A percentile compares a stretch with the other conserved stretches of the same genome.
Evolutionary conservation across 2,797 vertebrate species (phyloP).

Genomic region (Rhinella marina): DNA sequence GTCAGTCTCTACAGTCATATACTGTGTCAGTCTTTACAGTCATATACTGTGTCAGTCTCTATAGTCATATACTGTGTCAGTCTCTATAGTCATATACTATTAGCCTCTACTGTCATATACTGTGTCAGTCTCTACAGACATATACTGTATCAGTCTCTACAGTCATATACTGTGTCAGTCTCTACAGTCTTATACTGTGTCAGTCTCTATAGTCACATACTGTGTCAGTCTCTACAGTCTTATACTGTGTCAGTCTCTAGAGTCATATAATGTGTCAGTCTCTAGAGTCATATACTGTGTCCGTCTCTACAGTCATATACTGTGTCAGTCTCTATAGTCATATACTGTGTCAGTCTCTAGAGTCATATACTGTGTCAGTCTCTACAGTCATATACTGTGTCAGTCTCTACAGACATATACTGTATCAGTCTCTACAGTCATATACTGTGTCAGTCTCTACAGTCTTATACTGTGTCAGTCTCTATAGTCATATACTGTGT

Average conservation of each 20-base stretch:
- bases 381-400: not conserved
- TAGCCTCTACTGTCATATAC: not conserved
- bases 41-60: not conserved
- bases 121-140: not conserved
- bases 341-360: not conserved
- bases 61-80: not conserved
- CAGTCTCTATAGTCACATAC: not conserved
- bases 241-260: not conserved
- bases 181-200: not conserved
- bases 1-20: not conserved
- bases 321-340: not conserved
- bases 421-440: not conserved
- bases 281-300: slow-evolving; percentile 2
- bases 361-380: not conserved
- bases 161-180: not conserved
- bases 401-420: not conserved
- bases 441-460: not conserved
- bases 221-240: not conserved
- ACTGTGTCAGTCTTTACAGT: not conserved
- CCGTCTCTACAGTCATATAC: not conserved
- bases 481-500: not conserved
- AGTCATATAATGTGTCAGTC: not conserved
- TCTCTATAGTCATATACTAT: not conserved
- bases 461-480: not conserved
- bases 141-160: not conserved